Evolutionary conservation across 2,113 vertebrate genomes (phyloP), one percentile per base, ranked within the genome.

Genomic region (Columba janthina): DNA sequence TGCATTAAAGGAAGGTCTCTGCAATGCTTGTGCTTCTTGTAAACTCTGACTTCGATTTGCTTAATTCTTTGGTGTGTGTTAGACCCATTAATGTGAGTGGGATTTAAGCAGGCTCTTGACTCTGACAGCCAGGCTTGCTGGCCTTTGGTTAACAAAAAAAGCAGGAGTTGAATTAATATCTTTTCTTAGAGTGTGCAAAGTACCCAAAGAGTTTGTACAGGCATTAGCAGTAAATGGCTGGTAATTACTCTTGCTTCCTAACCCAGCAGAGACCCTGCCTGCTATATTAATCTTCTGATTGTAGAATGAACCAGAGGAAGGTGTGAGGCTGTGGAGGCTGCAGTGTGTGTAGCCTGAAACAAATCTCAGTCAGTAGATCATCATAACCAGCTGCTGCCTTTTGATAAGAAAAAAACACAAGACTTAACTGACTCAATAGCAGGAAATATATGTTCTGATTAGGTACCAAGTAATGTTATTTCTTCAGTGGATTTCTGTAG

Each of bases 171-270:
- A 92, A 92, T 94, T 38, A 90, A 60, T 83, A 48, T 67, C 22
- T 94, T 75, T 76, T 70, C 90, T 88, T 83, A 58, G 79, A 86
- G 61, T 8, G 56, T 65, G 70, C 51, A 50, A 29, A 70, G 77
- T 76, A 62, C 56, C 61, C 48, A 10, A 15, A 51, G 77, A 90
- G 90, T 83, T 62, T 77, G 69, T 77, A 18, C 8, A 57, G 51
- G 48, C 64, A 77, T 82, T 93, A 83, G 71, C 71, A 84, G 46
- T 74, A 88, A 80, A 83, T 88, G 91, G 40, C 46, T 90, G 91
- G 87, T 91, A 76, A 95, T 95, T 93, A 66, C 60, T 76, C 15
- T 50, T 29, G 64, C 72, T 80, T 80, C 78, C 75, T 85, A 77
- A 91, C 40, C 66, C 48, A 75, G 74, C 62, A 73, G 78, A 89